These are phyloP conservation scores for Elmis aenea DNA, from an alignment of 2,888 invertebrate genomes.

Conservation along the genomic window DNA sequence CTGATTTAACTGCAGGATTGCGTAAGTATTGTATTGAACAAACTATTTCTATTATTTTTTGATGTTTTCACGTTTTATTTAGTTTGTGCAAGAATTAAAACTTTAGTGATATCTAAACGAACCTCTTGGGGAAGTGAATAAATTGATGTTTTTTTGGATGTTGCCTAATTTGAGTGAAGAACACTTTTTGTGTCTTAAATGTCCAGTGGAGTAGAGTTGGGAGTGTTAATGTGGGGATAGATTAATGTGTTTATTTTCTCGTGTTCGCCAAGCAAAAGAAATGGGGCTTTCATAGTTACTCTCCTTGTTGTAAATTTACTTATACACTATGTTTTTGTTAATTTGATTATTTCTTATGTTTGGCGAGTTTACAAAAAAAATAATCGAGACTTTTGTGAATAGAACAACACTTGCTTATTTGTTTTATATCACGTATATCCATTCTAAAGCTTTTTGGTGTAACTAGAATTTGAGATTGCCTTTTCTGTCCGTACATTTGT, in stretches of 20 bases:
- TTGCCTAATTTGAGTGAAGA: conserved; percentile 31
- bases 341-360: too few species aligned
- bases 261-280: conserved; percentile 20
- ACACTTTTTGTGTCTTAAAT: conserved; percentile 28
- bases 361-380: conserved; percentile 14
- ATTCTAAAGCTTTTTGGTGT: conserved; percentile 30
- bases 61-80: conserved; percentile 17
- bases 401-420: conserved; percentile 20
- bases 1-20: conserved; percentile 13
- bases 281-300: conserved; percentile 16
- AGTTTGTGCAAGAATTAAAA: conserved; percentile 13
- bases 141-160: conserved; percentile 31
- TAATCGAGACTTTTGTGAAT: conserved; percentile 15
- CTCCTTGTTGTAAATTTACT: conserved; percentile 17
- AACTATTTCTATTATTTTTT: conserved; percentile 9
- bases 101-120: conserved; percentile 19
- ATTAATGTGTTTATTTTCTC: conserved; percentile 17
- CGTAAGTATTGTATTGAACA: conserved; percentile 5
- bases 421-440: conserved; percentile 25
- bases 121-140: conserved; percentile 17
- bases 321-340: conserved; percentile 8
- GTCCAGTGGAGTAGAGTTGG: conserved; percentile 26
- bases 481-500: conserved; percentile 30
- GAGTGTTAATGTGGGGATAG: conserved; percentile 29
- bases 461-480: conserved; percentile 31